A percentile compares a stretch with the other conserved stretches of the same genome.
These are phyloP conservation scores for Diarsia dahlii DNA, from an alignment of 2,888 invertebrate genomes.

Conservation along the genomic window DNA sequence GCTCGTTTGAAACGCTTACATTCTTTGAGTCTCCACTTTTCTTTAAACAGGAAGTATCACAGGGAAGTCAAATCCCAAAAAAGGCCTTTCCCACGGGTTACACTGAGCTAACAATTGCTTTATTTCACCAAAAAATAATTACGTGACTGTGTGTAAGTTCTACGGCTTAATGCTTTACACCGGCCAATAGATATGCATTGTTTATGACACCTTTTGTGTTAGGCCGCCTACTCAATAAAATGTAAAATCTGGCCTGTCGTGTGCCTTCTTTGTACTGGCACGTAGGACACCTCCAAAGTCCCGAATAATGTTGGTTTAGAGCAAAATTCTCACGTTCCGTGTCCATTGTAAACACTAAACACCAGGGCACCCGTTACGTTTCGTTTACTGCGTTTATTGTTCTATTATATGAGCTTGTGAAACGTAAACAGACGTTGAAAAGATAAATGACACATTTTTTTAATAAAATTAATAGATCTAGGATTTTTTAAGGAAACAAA, in stretches of 20 bases:
- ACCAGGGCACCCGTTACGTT: constrained; percentile 83
- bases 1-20: constrained; percentile 23
- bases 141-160: constrained; percentile 87
- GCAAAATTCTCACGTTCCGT: constrained; percentile 88
- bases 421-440: constrained; percentile 84
- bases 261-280: constrained; percentile 82
- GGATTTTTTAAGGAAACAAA: constrained; percentile 17
- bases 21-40: constrained; percentile 27
- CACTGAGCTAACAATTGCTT: constrained; percentile 83
- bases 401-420: constrained; percentile 85
- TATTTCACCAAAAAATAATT: constrained; percentile 83
- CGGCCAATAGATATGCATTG: constrained; percentile 79
- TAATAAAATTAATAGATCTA: constrained; percentile 13
- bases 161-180: constrained; percentile 82
- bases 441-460: constrained; percentile 72
- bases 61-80: constrained; percentile 68
- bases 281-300: constrained; percentile 78
- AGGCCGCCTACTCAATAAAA: constrained; percentile 84
- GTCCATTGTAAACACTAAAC: constrained; percentile 85
- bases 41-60: constrained; percentile 76
- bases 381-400: constrained; percentile 86
- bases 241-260: constrained; percentile 78
- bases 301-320: constrained; percentile 82
- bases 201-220: constrained; percentile 86
- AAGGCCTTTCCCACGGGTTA: constrained; percentile 84